Conservation (phyloP, 2,797 vertebrate genomes). For the Scleropages formosus region DNA sequence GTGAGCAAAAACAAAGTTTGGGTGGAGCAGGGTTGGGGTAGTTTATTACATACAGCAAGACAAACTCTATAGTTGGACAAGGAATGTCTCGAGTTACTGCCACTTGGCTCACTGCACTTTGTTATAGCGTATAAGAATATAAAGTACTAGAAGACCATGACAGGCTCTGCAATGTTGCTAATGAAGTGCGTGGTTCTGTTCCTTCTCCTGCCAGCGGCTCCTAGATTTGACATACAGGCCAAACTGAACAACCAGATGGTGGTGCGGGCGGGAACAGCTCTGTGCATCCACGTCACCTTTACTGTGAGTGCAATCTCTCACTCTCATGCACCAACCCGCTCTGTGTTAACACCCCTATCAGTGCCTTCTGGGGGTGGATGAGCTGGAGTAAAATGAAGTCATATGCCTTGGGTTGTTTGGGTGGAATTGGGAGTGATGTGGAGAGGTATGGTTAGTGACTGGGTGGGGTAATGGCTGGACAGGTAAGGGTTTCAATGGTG, state of each 20-base stretch:
- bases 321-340: no score
- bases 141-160: not conserved
- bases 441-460: not conserved
- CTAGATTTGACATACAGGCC: conserved; percentile 62
- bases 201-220: conserved; percentile 42
- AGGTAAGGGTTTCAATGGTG: not conserved
- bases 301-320: conserved; percentile 50
- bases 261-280: conserved; percentile 59
- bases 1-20: conserved; percentile 43
- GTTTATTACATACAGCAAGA: no score
- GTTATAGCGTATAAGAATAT: not conserved
- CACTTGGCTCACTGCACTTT: not conserved
- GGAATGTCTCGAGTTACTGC: no score
- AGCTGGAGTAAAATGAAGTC: no score
- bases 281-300: conserved; percentile 61
- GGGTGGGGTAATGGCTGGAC: not conserved
- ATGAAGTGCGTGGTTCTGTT: not conserved
- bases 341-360: not conserved
- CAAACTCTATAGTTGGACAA: no score
- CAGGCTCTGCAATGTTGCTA: not conserved
- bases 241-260: conserved; percentile 68
- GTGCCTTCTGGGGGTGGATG: not conserved
- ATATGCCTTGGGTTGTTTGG: no score
- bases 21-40: not conserved
- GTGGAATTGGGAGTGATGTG: no score